phyloP scores from a whole-genome alignment of 2,888 invertebrate species.

The Nephrotoma flavescens region DNA sequence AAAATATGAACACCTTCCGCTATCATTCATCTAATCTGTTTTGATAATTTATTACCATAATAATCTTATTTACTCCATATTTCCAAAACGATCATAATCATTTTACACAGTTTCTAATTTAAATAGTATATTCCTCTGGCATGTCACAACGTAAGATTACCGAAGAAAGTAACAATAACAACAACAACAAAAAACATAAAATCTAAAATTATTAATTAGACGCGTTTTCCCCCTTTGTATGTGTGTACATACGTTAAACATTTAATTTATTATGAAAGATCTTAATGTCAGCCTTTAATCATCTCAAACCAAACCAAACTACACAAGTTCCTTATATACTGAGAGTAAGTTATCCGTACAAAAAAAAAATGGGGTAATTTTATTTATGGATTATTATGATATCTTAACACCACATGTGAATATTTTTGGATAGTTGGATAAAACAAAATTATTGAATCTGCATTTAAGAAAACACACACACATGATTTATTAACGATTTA shows the following conservation, averaged over 20 bases:
- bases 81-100: not conserved
- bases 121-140: not conserved
- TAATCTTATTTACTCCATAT: not conserved
- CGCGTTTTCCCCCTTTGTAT: not conserved
- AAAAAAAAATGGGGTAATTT: not conserved
- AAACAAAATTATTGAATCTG: not conserved
- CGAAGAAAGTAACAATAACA: not conserved
- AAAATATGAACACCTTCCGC: not conserved
- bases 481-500: not conserved
- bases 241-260: not conserved
- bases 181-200: not conserved
- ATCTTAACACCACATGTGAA: not conserved
- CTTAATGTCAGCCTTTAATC: not conserved
- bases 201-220: not conserved
- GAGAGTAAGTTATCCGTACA: not conserved
- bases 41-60: not conserved
- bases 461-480: not conserved
- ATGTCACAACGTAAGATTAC: not conserved
- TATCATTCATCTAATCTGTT: not conserved
- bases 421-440: not conserved
- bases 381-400: not conserved
- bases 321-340: not conserved
- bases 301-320: not conserved
- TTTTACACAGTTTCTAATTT: not conserved
- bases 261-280: not conserved